Percentiles rank a stretch among this genome's conserved stretches.
Conservation (phyloP, 1,140 invertebrate genomes). For the Drosophila pseudoobscura region DNA sequence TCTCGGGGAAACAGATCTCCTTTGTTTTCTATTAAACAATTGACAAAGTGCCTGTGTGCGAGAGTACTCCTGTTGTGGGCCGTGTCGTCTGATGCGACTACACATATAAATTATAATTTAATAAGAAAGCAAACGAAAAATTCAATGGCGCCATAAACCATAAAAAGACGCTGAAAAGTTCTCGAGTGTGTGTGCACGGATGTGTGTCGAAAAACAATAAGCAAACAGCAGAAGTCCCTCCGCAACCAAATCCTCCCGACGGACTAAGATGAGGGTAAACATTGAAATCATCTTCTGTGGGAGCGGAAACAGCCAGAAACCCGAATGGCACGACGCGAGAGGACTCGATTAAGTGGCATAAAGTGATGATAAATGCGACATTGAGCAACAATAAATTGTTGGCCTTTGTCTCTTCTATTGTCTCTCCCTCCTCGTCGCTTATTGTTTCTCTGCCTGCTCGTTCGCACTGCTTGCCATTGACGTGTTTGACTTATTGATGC, state of each 20-base stretch:
- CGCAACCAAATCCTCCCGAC: neutral
- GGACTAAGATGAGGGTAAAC: constrained; percentile 62
- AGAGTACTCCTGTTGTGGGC: constrained; percentile 18
- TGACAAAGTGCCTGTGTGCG: constrained; percentile 55
- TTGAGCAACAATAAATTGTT: constrained; percentile 80
- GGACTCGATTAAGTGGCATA: constrained; percentile 80
- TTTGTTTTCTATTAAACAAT: constrained; percentile 75
- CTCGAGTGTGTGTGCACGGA: constrained; percentile 52
- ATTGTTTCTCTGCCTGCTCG: constrained; percentile 20
- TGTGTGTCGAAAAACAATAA: constrained; percentile 71
- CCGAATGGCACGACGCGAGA: constrained; percentile 10
- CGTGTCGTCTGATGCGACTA: constrained; percentile 49
- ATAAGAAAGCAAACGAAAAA: constrained; percentile 81
- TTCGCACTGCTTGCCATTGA: constrained; percentile 65
- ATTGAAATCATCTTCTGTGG: constrained; percentile 67
- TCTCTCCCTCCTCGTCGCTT: constrained; percentile 21
- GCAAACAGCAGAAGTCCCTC: constrained; percentile 35
- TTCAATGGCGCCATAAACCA: constrained; percentile 80
- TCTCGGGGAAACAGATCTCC: constrained; percentile 15
- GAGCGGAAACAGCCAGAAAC: constrained; percentile 42
- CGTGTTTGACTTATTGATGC: constrained; percentile 81
- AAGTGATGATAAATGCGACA: constrained; percentile 82
- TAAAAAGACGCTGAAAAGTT: constrained; percentile 78
- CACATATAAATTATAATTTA: constrained; percentile 81
- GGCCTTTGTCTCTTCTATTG: constrained; percentile 49